Evolutionary conservation across 1,140 invertebrate species (phyloP), one percentile per base, ranked within the genome.

Genomic region (Zophobas morio): DNA sequence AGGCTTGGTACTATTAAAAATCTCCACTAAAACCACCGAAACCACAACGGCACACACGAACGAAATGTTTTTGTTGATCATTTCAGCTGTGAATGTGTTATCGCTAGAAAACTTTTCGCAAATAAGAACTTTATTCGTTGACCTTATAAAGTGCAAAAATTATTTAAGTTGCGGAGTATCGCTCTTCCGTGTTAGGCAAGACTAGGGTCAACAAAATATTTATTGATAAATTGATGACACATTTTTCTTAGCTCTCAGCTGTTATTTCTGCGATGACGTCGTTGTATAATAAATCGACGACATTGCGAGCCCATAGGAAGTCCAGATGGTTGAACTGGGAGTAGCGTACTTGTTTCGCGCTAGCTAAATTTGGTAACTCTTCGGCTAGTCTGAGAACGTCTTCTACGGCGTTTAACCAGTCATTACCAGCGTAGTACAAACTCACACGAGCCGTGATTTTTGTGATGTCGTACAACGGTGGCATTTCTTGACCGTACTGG

Each of bases 241-340:
- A 46, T 46, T 46, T 46, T 46, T 46, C 3, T 46, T 46, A 46
- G 8, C 8, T 46, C 8, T 3, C 37, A 60, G 56, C 4, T 8
- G 37, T 74, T 37, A 76, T 73, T 84, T 36, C 90, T 90, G 79
- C 89, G 93, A 78, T 92, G 92, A 87, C 8, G 92, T 93, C 8
- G 89, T 86, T 5, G 81, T 87, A 2, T 94, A 88, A 60, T 88
- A 90, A 42, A 87, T 83, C 1, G 93, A 78, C 32, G 71, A 78
- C 46, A 75, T 79, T 49, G 20, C 46, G 78, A 1, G 75, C 79
- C 87, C 78, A 80, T 94, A 95, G 2, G 42, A 81, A 81, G 93
- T 93, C 6, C 93, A 92, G 32, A 81, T 84, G 0, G 82, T 90
- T 92, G 87, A 92, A 94, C 54, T 63, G 46, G 20, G 20, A 1